Base-by-base conservation (phyloP, 2,113 vertebrate genomes). In the Pelmatolapia mariae region DNA sequence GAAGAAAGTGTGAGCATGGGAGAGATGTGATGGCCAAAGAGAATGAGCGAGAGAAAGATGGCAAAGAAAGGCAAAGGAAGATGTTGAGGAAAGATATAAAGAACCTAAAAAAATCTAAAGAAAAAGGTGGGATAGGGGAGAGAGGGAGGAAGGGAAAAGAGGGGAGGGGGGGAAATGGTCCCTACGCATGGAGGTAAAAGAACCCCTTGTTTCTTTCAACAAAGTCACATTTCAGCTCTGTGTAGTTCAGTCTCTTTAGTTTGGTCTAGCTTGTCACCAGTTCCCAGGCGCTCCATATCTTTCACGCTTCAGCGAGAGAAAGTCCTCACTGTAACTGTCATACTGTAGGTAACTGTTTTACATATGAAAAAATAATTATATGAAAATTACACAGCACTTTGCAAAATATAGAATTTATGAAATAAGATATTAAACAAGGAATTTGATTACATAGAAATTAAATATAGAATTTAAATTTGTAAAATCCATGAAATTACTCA, bases 171-270 rank as follows among this genome's bases (percentile, higher is more conserved):
- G 91, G 91, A 91, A 91, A 79, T 85, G 86, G 91, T 85, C 91
- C 89, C 83, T 43, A 71, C 82, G 59, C 92, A 85, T 31, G 19
- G 91, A 91, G 91, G 93, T 94, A 91, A 95, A 95, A 95, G 93
- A 89, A 87, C 16, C 56, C 89, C 92, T 95, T 95, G 94, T 95
- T 79, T 91, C 31, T 76, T 90, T 85, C 81, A 91, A 94, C 93
- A 95, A 92, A 94, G 93, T 92, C 89, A 87, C 90, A 90, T 86
- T 94, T 95, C 87, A 95, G 86, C 88, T 90, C 76, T 79, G 43
- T 90, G 84, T 85, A 85, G 79, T 90, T 82, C 80, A 79, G 38
- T 45, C 45, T 85, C 47, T 88, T 88, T 83, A 81, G 54, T 87
- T 86, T 52, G 82, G 52, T 68, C 53, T 47, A 31, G 80, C 52